A percentile compares a stretch with the other conserved stretches of the same genome.
These are phyloP conservation scores for Lagenorhynchus albirostris DNA, from an alignment of 2,113 vertebrate genomes.

Conservation along the genomic window DNA sequence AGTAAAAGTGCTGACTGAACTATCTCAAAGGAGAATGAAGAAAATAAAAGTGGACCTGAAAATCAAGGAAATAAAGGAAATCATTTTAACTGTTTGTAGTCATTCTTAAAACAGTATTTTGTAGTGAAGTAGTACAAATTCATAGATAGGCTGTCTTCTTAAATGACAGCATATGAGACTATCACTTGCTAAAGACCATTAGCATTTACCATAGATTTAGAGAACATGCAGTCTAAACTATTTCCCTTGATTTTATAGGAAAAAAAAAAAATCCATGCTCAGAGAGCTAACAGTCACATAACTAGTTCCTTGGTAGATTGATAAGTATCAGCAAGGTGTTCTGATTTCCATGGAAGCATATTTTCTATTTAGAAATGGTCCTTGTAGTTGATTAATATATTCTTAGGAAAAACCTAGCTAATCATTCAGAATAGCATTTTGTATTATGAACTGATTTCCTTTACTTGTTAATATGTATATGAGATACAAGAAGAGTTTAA, in stretches of 20 bases:
- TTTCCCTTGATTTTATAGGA: not conserved
- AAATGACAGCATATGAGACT: not conserved
- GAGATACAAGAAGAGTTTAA: not conserved
- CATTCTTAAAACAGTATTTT: not conserved
- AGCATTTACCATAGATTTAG: not conserved
- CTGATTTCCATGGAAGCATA: not conserved
- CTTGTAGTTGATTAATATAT: not conserved
- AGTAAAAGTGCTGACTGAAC: slow-evolving; percentile 42
- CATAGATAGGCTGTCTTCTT: not conserved
- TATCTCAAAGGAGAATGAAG: not conserved
- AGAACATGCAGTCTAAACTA: not conserved
- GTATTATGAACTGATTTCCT: not conserved
- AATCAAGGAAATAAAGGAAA: not conserved
- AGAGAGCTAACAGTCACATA: not conserved
- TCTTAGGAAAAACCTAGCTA: not conserved
- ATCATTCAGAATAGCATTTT: not conserved
- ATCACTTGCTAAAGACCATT: not conserved
- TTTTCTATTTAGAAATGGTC: not conserved
- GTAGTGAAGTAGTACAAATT: not conserved
- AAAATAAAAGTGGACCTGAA: not conserved
- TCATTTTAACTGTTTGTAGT: not conserved
- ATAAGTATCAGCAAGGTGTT: not conserved
- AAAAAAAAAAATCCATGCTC: not conserved
- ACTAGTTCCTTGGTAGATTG: not conserved
- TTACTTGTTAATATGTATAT: not conserved